Conservation (phyloP, 2,888 invertebrate species). For the Mimachlamys varia region DNA sequence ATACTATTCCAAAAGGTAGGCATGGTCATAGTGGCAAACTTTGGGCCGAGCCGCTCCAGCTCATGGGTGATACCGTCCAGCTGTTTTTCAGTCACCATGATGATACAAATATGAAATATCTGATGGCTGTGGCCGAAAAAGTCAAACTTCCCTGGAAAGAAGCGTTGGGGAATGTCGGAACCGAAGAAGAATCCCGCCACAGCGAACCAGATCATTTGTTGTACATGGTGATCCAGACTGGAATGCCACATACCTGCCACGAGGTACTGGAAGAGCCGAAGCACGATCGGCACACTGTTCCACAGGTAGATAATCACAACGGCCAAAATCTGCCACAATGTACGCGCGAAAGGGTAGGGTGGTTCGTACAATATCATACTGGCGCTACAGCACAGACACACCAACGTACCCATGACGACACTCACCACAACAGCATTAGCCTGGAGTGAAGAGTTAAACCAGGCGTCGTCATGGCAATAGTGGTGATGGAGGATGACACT, state of each 20-base stretch:
- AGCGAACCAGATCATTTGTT: conserved; percentile 78
- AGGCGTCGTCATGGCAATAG: conserved; percentile 74
- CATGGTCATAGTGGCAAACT: conserved; percentile 63
- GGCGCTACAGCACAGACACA: conserved; percentile 74
- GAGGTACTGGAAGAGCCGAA: conserved; percentile 67
- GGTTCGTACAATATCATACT: conserved; percentile 76
- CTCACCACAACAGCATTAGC: conserved; percentile 73
- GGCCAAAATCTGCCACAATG: conserved; percentile 78
- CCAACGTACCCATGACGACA: conserved; percentile 68
- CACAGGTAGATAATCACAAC: conserved; percentile 76
- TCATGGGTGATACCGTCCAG: conserved; percentile 78
- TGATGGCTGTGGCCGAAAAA: conserved; percentile 80
- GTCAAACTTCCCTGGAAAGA: conserved; percentile 78
- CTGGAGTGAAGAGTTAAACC: conserved; percentile 66
- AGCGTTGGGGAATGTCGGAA: conserved; percentile 78
- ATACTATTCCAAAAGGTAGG: conserved; percentile 76
- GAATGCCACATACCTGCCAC: conserved; percentile 68
- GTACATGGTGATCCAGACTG: conserved; percentile 73
- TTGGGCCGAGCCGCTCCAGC: conserved; percentile 64
- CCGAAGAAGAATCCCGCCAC: conserved; percentile 79
- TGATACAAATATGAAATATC: conserved; percentile 79
- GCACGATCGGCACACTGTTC: conserved; percentile 77
- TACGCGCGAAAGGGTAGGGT: conserved; percentile 79
- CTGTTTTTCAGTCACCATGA: conserved; percentile 76
- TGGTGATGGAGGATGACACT: conserved; percentile 77